phyloP scores from a whole-genome alignment of 1,140 invertebrate genomes.

The Acromyrmex echinatior region DNA sequence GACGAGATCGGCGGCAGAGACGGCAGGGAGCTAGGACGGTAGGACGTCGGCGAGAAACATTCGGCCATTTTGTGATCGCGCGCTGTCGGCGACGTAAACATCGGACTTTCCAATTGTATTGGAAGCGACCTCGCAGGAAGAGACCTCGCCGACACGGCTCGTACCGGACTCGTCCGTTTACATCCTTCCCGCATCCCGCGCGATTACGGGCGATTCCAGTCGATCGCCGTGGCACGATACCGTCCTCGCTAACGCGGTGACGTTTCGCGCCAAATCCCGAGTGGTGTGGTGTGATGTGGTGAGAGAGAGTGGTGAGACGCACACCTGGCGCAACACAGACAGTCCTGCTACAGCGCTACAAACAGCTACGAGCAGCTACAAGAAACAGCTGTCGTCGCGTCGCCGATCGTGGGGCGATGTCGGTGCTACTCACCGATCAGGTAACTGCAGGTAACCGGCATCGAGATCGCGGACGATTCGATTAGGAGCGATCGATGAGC shows the following conservation, averaged over 20 bases:
- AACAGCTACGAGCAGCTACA: no score
- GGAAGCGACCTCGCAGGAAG: constrained; percentile 23
- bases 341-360: neutral
- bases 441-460: constrained; percentile 3
- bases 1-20: neutral
- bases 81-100: constrained; percentile 77
- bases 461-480: neutral
- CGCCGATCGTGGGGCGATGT: constrained; percentile 64
- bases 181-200: no score
- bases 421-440: neutral
- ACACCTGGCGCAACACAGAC: constrained; percentile 77
- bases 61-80: constrained; percentile 80
- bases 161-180: no score
- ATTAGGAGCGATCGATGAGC: no score
- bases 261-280: constrained; percentile 79
- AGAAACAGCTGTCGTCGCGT: constrained; percentile 79
- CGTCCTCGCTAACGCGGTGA: neutral
- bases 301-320: constrained; percentile 36
- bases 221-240: neutral
- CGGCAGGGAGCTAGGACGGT: constrained; percentile 7
- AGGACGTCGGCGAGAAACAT: constrained; percentile 57
- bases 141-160: no score
- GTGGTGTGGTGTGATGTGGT: constrained; percentile 11
- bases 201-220: neutral
- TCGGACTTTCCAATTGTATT: constrained; percentile 79